phyloP scores from a whole-genome alignment of 2,797 vertebrate genomes.

The Mus spretus region DNA sequence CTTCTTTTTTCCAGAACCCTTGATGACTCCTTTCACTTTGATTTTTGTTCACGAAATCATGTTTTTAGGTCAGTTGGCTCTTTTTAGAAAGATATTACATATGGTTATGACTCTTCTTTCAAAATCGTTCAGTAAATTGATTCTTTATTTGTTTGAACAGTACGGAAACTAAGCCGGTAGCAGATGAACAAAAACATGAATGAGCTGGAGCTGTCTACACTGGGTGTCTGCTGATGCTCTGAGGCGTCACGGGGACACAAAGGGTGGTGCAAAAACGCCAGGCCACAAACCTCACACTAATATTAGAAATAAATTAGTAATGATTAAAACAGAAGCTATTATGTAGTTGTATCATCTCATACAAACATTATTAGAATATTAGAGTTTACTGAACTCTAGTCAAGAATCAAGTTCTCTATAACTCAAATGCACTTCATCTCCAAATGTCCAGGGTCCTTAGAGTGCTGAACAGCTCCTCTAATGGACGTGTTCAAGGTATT shows the following conservation, averaged over 20 bases:
- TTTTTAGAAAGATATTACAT: constrained; percentile 18
- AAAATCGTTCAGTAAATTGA: constrained; percentile 1
- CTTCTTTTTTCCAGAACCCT: constrained; percentile 40
- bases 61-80: constrained; percentile 13
- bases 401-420: background rate
- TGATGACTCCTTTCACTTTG: constrained; percentile 38
- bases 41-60: constrained; percentile 21
- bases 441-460: background rate
- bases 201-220: background rate
- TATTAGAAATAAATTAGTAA: constrained; percentile 42
- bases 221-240: constrained; percentile 4
- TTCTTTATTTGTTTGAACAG: constrained; percentile 1
- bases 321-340: background rate
- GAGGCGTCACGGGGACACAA: background rate
- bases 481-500: background rate
- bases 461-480: background rate
- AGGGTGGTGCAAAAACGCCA: background rate
- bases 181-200: constrained; percentile 5
- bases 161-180: constrained; percentile 12
- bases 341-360: background rate
- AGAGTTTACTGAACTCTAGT: background rate
- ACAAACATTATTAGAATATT: constrained; percentile 19
- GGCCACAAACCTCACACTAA: background rate
- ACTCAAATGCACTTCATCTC: background rate
- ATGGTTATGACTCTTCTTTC: background rate